A percentile compares a stretch with the other conserved stretches of the same genome.
phyloP scores from a whole-genome alignment of 1,140 invertebrate genomes.

The Manduca sexta region DNA sequence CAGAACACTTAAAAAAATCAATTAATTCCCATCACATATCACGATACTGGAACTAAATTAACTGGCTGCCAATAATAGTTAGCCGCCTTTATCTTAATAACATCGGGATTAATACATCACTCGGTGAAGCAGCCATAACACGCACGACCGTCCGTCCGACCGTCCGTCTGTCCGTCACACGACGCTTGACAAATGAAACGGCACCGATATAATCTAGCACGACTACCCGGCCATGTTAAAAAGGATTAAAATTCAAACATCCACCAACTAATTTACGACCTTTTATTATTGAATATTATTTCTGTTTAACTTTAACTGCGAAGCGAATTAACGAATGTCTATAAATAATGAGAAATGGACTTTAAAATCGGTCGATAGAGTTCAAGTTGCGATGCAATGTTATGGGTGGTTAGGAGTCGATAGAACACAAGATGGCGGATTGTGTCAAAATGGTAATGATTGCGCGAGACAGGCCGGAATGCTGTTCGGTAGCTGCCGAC shows the following conservation, averaged over 20 bases:
- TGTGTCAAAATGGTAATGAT: constrained; percentile 31
- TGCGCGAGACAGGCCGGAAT: constrained; percentile 26
- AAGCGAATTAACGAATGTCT: not conserved
- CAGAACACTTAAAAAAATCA: too few relatives aligned
- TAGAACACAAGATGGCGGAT: constrained; percentile 23
- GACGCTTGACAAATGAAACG: constrained; percentile 34
- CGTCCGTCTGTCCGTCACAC: constrained; percentile 11
- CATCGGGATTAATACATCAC: constrained; percentile 38
- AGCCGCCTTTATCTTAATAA: constrained; percentile 25
- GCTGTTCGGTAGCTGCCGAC: constrained; percentile 28
- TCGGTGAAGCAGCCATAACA: constrained; percentile 17
- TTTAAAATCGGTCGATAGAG: not conserved
- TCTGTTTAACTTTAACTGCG: not conserved
- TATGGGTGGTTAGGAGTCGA: constrained; percentile 18
- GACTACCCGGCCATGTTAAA: not conserved
- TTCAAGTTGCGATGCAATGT: constrained; percentile 3
- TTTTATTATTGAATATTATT: not conserved
- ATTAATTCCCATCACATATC: too few relatives aligned
- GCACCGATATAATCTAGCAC: constrained; percentile 30
- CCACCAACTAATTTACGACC: constrained; percentile 2
- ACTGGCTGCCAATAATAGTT: constrained; percentile 7
- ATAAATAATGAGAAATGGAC: not conserved
- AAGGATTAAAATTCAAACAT: constrained; percentile 3
- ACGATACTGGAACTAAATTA: too few relatives aligned
- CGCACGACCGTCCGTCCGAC: constrained; percentile 14